Conservation (phyloP, 2,797 vertebrate genomes). For the Catharus ustulatus region DNA sequence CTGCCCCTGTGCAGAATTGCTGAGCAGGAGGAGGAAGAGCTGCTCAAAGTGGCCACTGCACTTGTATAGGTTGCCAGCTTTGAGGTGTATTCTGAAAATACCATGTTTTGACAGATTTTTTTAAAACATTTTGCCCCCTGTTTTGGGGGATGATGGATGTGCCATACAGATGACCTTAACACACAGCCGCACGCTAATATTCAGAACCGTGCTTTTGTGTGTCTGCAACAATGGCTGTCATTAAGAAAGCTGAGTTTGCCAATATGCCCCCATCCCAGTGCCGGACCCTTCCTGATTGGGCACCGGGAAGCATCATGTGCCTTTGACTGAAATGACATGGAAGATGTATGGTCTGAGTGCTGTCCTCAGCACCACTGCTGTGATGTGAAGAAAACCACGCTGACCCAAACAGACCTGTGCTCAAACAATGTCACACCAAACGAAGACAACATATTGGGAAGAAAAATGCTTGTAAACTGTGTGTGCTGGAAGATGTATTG, state of each 20-base stretch:
- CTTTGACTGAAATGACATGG: slow-evolving; percentile 85
- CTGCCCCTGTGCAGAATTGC: slow-evolving; percentile 14
- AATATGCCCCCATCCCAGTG: slow-evolving; percentile 80
- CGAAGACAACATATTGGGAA: slow-evolving; percentile 84
- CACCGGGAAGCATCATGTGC: slow-evolving; percentile 80
- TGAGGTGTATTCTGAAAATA: slow-evolving; percentile 66
- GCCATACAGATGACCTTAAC: slow-evolving; percentile 78
- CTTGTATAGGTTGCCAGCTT: slow-evolving; percentile 61
- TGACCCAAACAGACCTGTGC: slow-evolving; percentile 82
- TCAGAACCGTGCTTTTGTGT: slow-evolving; percentile 82
- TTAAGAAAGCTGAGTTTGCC: slow-evolving; percentile 78
- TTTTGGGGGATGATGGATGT: slow-evolving; percentile 84
- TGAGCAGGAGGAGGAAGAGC: background rate
- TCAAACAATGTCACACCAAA: slow-evolving; percentile 85
- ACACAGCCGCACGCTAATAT: slow-evolving; percentile 79
- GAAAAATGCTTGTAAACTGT: slow-evolving; percentile 83
- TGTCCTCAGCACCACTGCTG: slow-evolving; percentile 80
- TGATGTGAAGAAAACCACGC: slow-evolving; percentile 80
- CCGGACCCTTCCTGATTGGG: slow-evolving; percentile 79
- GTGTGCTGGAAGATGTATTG: slow-evolving; percentile 83
- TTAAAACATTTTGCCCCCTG: slow-evolving; percentile 66
- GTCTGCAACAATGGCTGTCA: slow-evolving; percentile 79
- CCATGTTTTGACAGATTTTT: slow-evolving; percentile 73
- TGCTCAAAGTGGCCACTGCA: slow-evolving; percentile 37
- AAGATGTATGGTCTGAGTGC: slow-evolving; percentile 85